Percentiles rank a stretch among this genome's conserved stretches.
These are phyloP conservation scores for Pelecanoides urinatrix DNA, from an alignment of 2,113 vertebrate genomes.

Conservation along the genomic window DNA sequence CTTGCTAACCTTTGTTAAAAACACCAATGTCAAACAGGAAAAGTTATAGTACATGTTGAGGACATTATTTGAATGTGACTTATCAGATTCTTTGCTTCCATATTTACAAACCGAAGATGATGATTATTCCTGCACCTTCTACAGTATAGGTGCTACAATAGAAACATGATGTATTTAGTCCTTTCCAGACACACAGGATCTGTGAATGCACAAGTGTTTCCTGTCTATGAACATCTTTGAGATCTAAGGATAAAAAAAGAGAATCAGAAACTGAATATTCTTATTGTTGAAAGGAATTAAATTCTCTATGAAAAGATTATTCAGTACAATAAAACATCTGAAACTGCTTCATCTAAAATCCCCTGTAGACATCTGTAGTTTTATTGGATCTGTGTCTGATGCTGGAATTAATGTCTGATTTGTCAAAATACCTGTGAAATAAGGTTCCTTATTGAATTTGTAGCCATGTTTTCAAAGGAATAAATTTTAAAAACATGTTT, in stretches of 20 bases:
- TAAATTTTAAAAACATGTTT: fast-evolving
- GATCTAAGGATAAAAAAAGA: background rate
- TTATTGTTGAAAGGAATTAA: background rate
- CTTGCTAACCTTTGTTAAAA: background rate
- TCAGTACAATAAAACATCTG: background rate
- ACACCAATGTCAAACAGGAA: background rate
- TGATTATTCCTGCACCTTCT: background rate
- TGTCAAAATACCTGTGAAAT: background rate
- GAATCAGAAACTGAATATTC: background rate
- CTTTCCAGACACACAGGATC: background rate
- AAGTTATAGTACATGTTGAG: background rate
- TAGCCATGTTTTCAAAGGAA: background rate
- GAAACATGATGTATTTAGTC: background rate
- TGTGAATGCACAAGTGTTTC: background rate
- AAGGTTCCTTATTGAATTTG: background rate
- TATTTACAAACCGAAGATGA: background rate
- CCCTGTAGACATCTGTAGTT: background rate
- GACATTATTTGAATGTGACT: background rate
- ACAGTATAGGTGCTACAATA: background rate
- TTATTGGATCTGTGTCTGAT: background rate
- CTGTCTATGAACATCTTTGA: background rate
- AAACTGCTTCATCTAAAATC: background rate
- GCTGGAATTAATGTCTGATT: background rate
- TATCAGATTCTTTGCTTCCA: background rate
- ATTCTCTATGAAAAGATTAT: background rate